Base-by-base conservation (phyloP, 2,113 vertebrate species). In the Grus americana region DNA sequence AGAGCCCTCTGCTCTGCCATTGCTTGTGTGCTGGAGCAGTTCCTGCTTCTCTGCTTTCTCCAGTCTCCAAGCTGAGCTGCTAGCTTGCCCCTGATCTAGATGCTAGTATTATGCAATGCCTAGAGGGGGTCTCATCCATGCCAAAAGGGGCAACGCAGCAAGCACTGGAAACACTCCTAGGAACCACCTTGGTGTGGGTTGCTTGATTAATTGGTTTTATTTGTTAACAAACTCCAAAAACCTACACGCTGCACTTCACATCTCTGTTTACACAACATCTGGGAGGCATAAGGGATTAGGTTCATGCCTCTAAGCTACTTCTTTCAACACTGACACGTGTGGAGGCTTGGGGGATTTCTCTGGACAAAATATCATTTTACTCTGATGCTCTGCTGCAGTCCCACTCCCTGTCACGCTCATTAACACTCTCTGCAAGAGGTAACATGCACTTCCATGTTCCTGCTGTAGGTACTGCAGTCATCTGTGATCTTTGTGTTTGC, bases 401-500 rank as follows among this genome's bases (percentile, higher is more conserved):
- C 59, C 2, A 5, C 55, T 91, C 84, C 70, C 46, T 75, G 42
- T 52, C 79, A 57, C 0, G 0, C 75, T 93, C 79, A 59, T 95
- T 96, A 90, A 24, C 88, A 13, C 88, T 86, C 85, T 76, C 92
- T 74, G 88, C 72, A 50, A 93, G 95, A 44, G 68, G 55, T 50
- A 66, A 78, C 79, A 14, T 15, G 47, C 38, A 7, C 50, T 74
- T 84, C 71, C 40, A 36, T 4, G 17, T 86, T 79, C 81, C 79
- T 88, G 63, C 34, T 94, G 82, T 58, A 93, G 54, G 17, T 49
- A 10, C 22, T 27, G 7, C 71, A 70, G 9, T 62, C 75, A 66
- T 76, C 79, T 55, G 24, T 65, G 47, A 13, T 70, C n/a, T 59
- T 90, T 18, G 58, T 76, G 71, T 44, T 90, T 90, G 75, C 68